Evolutionary conservation across 2,797 vertebrate genomes (phyloP), one percentile per base, ranked within the genome.

Genomic region (Ctenochaetus hawaiiensis): DNA sequence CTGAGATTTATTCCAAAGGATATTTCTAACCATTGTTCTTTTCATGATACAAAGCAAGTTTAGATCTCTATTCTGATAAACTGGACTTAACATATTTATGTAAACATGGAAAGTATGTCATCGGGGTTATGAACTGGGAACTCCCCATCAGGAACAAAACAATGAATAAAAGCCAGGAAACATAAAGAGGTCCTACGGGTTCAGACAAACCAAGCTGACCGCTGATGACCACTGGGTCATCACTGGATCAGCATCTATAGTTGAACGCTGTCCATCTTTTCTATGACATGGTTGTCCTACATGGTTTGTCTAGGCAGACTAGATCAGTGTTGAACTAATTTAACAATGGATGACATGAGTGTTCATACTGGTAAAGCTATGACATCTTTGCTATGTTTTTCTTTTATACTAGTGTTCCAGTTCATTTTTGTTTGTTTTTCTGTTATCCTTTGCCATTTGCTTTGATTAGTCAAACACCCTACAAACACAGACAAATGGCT

Each of bases 111-210:
- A 72, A 74, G 59, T 65, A 41, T 62, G 65, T 60, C 56, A 67
- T n/a, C 22, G 61, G 30, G 52, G 67, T 77, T 75, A 64, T 77
- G n/a, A 47, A 71, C 22, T 69, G 39, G 43, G 34, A 11, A 59
- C 78, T 84, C 74, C 71, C 65, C 7, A 57, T 57, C 41, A 85
- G 64, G 45, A 81, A 82, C 54, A 83, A 75, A 47, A 74, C 43
- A 68, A 5, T 78, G 62, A 81, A 75, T 53, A 70, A 75, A 41
- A 73, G 23, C n/a, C 61, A 84, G 80, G 77, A 83, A 86, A 51
- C 72, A 69, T 41, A 20, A 68, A 81, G 45, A 2, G 52, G 68
- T 60, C 64, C 44, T 57, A 5, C 30, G 56, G 52, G 47, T 23
- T 23, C 56, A 23, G 23, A 70, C 41, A 66, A 52, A 69, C 49